Conservation (phyloP, 1,140 invertebrate species). For the Phthorimaea operculella region DNA sequence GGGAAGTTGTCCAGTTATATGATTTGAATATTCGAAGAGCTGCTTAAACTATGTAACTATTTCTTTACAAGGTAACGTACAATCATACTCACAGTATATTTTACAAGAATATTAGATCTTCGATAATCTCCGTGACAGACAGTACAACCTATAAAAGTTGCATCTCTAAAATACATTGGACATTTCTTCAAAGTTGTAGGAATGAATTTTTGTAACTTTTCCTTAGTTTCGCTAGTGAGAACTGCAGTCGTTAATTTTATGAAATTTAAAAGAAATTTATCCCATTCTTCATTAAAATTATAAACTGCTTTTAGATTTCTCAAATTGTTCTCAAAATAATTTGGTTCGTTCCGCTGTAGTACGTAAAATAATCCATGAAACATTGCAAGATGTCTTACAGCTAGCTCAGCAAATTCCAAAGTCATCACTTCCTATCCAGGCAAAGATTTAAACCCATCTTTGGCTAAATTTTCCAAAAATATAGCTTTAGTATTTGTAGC, state of each 20-base stretch:
- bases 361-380: neutral
- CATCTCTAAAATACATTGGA: neutral
- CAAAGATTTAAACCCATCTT: slow-evolving; percentile 24
- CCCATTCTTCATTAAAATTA: neutral
- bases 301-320: neutral
- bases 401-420: slow-evolving; percentile 24
- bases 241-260: neutral
- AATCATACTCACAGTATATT: slow-evolving; percentile 7
- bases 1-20: no score
- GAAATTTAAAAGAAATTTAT: slow-evolving; percentile 10
- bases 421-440: slow-evolving; percentile 18
- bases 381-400: neutral
- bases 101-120: slow-evolving; percentile 27
- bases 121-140: slow-evolving; percentile 32
- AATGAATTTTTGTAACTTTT: slow-evolving; percentile 7
- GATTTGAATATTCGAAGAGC: no score
- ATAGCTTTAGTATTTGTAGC: slow-evolving; percentile 19
- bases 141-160: slow-evolving; percentile 3
- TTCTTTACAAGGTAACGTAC: neutral
- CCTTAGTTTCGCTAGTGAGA: slow-evolving; percentile 5
- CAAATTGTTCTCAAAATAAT: slow-evolving; percentile 3
- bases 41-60: no score
- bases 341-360: neutral
- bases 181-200: neutral
- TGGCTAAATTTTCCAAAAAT: slow-evolving; percentile 33